Evolutionary conservation across 2,797 vertebrate species (phyloP), one percentile per base, ranked within the genome.

Genomic region (Scolopax bukidnonensis): DNA sequence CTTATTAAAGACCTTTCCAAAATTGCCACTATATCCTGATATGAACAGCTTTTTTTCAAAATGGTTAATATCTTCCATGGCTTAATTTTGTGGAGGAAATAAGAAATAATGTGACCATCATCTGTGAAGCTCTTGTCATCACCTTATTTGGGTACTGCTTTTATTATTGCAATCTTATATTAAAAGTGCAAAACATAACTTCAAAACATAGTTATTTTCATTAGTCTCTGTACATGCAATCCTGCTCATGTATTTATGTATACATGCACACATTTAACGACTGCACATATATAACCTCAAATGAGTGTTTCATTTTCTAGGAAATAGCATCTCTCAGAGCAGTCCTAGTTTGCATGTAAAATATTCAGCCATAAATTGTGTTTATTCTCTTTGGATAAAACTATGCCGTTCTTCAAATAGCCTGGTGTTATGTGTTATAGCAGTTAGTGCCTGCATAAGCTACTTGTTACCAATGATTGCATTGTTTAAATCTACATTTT

Each of bases 401-500:
- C 33, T 75, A 11, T 59, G 16, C 75, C 40, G 28, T 88, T 95
- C 53, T 91, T 67, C 68, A 68, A 77, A 91, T 13, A 86, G n/a
- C 32, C 25, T 76, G 65, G 48, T 70, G 41, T 23, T 54, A 51
- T 24, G 11, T 71, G 69, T 30, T 61, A 40, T 20, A 93, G 87
- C 83, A 84, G 81, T 96, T 96, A 96, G 57, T 81, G 59, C 17
- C 40, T 71, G n/a, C 67, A 17, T 81, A 67, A 94, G 41, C 84
- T 93, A 27, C 74, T 94, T 93, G 47, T 90, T 95, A 79, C 78
- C 70, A 81, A 47, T 69, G 70, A 94, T 54, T 77, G 14, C 68
- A 71, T 84, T 95, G 67, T 70, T 96, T 87, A 68, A 87, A 74
- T 60, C 27, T 63, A 75, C 54, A 38, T 96, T 90, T 85, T 89